Evolutionary conservation across 2,888 invertebrate species (phyloP).

Genomic region (Macrostomum cliftonense): DNA sequence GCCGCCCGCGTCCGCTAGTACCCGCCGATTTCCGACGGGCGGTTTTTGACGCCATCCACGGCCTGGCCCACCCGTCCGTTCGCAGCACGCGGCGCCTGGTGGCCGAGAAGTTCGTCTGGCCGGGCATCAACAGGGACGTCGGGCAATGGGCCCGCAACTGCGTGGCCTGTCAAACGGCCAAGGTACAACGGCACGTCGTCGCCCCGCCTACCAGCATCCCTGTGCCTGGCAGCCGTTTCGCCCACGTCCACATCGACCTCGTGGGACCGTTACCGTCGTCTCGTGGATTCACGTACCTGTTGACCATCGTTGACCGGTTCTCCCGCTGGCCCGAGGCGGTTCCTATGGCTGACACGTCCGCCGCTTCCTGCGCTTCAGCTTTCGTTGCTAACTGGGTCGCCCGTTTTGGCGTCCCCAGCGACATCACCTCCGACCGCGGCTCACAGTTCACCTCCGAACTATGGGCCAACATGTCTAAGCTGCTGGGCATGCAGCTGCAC

Average conservation of each 20-base stretch:
- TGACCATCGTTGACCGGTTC: constrained; percentile 21
- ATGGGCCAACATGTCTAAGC: constrained; percentile 11
- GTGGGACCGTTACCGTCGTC: constrained; percentile 32
- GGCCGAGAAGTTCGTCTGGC: constrained; percentile 3
- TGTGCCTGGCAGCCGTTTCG: constrained; percentile 21
- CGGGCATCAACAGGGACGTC: constrained; percentile 14
- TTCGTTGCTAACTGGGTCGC: constrained; percentile 33
- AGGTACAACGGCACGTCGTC: constrained; percentile 21
- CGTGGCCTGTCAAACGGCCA: constrained; percentile 23
- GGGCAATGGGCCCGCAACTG: constrained; percentile 20
- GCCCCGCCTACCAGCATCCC: constrained; percentile 14
- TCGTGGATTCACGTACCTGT: constrained; percentile 13
- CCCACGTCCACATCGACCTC: constrained; percentile 37
- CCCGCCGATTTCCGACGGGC: constrained; percentile 4
- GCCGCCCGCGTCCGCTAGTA: constrained; percentile 10
- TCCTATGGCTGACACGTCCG: constrained; percentile 3
- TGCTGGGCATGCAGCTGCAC: constrained; percentile 4
- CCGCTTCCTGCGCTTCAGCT: constrained; percentile 25
- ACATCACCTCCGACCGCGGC: constrained; percentile 25
- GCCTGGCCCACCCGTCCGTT: constrained; percentile 5
- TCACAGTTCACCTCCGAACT: constrained; percentile 17
- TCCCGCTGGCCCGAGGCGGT: constrained; percentile 13
- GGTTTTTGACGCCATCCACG: constrained; percentile 1
- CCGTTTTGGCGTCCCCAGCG: constrained; percentile 21
- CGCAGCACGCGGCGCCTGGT: constrained; percentile 5